These are phyloP conservation scores for Araneus ventricosus DNA, from an alignment of 1,140 invertebrate species.

Conservation along the genomic window DNA sequence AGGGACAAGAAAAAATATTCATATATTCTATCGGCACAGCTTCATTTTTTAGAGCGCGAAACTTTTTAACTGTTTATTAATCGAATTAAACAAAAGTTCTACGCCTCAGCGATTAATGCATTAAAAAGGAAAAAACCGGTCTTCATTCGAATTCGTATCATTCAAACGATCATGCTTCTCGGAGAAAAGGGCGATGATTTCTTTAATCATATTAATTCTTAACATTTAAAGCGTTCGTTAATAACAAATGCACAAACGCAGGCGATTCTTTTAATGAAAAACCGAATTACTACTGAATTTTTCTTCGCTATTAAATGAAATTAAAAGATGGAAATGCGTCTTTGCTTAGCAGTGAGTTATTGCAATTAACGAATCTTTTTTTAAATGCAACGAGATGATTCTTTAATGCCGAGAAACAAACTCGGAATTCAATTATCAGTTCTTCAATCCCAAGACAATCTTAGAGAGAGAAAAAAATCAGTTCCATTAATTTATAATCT, in stretches of 20 bases:
- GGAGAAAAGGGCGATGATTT: neutral
- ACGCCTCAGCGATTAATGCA: neutral
- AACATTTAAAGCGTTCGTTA: neutral
- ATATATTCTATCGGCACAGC: neutral
- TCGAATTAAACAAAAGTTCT: neutral
- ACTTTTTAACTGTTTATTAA: neutral
- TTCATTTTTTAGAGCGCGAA: neutral
- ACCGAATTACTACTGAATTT: neutral
- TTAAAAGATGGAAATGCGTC: slow-evolving; percentile 40
- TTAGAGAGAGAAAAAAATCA: neutral
- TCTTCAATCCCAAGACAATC: neutral
- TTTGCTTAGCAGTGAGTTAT: neutral
- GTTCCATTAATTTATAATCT: slow-evolving; percentile 59
- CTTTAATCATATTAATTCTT: slow-evolving; percentile 55
- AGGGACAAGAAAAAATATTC: neutral
- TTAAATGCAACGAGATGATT: neutral
- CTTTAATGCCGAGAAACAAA: slow-evolving; percentile 40
- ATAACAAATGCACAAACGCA: slow-evolving; percentile 50
- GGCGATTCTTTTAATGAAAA: slow-evolving; percentile 31
- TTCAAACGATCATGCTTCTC: neutral
- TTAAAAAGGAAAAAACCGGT: neutral
- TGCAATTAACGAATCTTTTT: slow-evolving; percentile 53
- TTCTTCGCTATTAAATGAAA: slow-evolving; percentile 45
- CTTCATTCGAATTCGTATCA: neutral
- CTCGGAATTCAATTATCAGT: slow-evolving; percentile 49